Evolutionary conservation across 92 coral and sea anemone genomes (phyloP), one percentile per base, ranked within the genome.

Genomic region (Parazoanthus darwini): DNA sequence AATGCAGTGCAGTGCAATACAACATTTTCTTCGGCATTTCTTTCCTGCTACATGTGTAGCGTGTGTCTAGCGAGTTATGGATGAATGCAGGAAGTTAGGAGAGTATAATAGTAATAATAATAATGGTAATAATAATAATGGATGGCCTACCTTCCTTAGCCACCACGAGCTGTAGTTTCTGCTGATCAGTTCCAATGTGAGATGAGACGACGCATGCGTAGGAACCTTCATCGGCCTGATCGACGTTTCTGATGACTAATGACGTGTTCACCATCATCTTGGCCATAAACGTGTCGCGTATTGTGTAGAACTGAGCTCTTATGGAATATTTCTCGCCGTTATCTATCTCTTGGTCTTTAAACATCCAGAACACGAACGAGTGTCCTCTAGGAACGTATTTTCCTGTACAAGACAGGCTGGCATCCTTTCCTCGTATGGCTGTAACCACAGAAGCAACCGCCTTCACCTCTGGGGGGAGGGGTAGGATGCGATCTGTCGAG

Each of bases 101-200:
- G 4, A 39, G 42, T 4, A 39, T 7, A 6, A 48, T 48, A 48
- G 11, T 48, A 11, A 8, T 10, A 48, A 6, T 48, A 6, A 8
- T 48, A 48, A 6, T 48, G 9, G 1, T 0, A 48, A 48, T 10
- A 6, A 48, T 26, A 11, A 35, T 26, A 7, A 48, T 48, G 1
- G 23, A 74, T 29, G 33, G 33, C 78, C 16, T 14, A 54, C 59
- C 18, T 54, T 54, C 14, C 59, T 13, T 14, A 54, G 2, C 59
- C 59, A 54, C 59, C 59, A 54, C 59, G 18, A 54, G 78, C 78
- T 74, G 78, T 22, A 74, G 23, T 33, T 74, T 74, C 22, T 74
- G 78, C 78, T 74, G 43, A 74, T 36, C 78, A 74, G 78, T 74
- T 29, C 78, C 78, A 74, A 74, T 36, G 39, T 74, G 78, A 74